Conservation (phyloP, 2,888 invertebrate species). For the Oeneis ivallda region DNA sequence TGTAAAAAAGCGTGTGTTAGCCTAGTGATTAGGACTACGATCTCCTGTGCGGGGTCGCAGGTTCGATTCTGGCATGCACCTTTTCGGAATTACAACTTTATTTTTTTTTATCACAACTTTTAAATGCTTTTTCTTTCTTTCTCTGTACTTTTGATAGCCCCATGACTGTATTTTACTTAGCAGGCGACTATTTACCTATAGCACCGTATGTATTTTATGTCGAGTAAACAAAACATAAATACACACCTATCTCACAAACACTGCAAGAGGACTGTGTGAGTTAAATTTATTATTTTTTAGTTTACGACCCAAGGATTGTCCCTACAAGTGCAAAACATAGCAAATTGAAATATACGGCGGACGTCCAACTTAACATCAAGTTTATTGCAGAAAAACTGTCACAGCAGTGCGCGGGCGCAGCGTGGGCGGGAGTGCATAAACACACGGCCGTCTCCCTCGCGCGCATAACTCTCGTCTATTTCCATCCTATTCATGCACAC, state of each 20-base stretch:
- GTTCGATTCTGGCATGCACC: too few species aligned
- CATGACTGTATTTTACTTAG: too few species aligned
- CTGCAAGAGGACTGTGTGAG: neutral
- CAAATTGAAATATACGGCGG: constrained; percentile 37
- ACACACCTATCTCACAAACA: constrained; percentile 2
- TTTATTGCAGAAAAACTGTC: constrained; percentile 66
- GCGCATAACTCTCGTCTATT: constrained; percentile 26
- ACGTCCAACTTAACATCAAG: constrained; percentile 40
- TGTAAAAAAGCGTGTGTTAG: too few species aligned
- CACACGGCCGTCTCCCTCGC: constrained; percentile 50
- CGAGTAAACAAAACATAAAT: constrained; percentile 8
- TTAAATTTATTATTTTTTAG: constrained; percentile 29
- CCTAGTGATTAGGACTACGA: too few species aligned
- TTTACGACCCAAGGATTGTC: constrained; percentile 27
- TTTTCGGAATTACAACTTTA: too few species aligned
- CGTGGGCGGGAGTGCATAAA: constrained; percentile 60
- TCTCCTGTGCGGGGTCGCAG: too few species aligned
- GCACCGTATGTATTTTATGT: neutral
- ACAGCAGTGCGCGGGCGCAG: constrained; percentile 57
- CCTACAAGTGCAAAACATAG: constrained; percentile 27
- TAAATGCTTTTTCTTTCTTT: too few species aligned
- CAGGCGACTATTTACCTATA: neutral
- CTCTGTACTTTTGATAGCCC: too few species aligned
- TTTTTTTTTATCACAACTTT: too few species aligned
- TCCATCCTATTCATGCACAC: constrained; percentile 42